Base-by-base conservation (phyloP, 2,797 vertebrate genomes). In the Pipistrellus nathusii region DNA sequence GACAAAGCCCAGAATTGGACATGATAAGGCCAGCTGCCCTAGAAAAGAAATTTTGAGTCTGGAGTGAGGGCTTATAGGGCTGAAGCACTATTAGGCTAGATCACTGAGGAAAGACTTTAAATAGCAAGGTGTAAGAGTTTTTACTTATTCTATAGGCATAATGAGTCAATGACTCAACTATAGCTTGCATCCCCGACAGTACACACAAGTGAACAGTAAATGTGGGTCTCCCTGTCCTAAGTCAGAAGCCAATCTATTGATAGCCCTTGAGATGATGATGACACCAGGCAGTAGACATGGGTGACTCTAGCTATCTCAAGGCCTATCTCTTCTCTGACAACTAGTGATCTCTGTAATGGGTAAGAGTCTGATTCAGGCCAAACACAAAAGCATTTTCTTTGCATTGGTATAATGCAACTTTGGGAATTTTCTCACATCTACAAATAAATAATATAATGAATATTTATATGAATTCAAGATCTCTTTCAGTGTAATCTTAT, bases 381-480 rank as follows among this genome's bases (percentile, higher is more conserved):
- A 48, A 85, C 20, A 69, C 46, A 78, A 71, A 83, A 68, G 8
- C 77, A 66, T 23, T 88, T 84, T 81, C 48, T 85, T 76, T 32
- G 13, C 48, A 68, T 44, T 41, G n/a, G 9, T 25, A 44, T 46
- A 71, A n/a, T 13, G n/a, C 18, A 93, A 48, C 27, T 59, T 46
- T 27, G 18, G 25, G 8, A 17, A 72, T 77, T 62, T 84, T 18
- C 30, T 80, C 23, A 59, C 41, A 80, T 86, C 2, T 73, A 77
- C 46, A 83, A 80, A 87, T 30, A 90, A 95, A 66, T 1, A 53
- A 84, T 20, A 69, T 17, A 72, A 76, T 35, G n/a, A 83, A 88
- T 76, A 71, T 41, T 80, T 89, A 68, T 32, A 78, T 44, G 91
- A 78, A 83, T 71, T 32, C 80, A 92, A 30, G 17, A 25, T 53